phyloP scores from a whole-genome alignment of 2,888 invertebrate genomes.

The Punctoribates punctum region DNA sequence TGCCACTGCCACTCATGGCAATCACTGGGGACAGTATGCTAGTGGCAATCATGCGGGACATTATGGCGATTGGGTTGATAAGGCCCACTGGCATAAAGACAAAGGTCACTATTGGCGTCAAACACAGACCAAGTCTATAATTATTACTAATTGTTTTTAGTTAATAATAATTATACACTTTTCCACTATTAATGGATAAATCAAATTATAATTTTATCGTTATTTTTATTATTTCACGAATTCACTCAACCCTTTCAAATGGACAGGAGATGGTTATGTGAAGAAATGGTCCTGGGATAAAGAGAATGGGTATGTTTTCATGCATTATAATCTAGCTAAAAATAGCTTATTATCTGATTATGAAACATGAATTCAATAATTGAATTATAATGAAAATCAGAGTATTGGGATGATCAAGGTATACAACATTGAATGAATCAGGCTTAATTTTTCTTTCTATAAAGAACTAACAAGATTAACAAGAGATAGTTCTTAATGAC shows the following conservation, averaged over 20 bases:
- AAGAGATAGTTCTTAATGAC: too few species aligned
- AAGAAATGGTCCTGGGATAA: constrained; percentile 35
- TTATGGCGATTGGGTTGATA: constrained; percentile 29
- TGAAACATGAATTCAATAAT: neutral
- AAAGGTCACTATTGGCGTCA: constrained; percentile 22
- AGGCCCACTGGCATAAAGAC: constrained; percentile 24
- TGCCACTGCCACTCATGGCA: neutral
- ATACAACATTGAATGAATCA: neutral
- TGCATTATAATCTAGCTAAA: neutral
- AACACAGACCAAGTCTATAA: too few species aligned
- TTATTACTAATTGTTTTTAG: neutral
- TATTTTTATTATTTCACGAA: neutral
- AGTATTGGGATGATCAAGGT: neutral
- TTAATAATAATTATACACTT: neutral
- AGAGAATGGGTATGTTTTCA: neutral
- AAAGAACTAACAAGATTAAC: too few species aligned
- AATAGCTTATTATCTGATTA: neutral
- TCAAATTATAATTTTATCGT: neutral
- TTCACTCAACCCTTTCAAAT: neutral
- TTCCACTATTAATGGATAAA: neutral
- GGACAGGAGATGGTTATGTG: constrained; percentile 23
- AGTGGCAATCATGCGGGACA: constrained; percentile 20
- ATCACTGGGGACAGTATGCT: neutral
- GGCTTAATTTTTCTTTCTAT: too few species aligned
- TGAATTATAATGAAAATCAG: neutral